Evolutionary conservation across 1,140 invertebrate species (phyloP), one percentile per base, ranked within the genome.

Genomic region (Nephila pilipes): DNA sequence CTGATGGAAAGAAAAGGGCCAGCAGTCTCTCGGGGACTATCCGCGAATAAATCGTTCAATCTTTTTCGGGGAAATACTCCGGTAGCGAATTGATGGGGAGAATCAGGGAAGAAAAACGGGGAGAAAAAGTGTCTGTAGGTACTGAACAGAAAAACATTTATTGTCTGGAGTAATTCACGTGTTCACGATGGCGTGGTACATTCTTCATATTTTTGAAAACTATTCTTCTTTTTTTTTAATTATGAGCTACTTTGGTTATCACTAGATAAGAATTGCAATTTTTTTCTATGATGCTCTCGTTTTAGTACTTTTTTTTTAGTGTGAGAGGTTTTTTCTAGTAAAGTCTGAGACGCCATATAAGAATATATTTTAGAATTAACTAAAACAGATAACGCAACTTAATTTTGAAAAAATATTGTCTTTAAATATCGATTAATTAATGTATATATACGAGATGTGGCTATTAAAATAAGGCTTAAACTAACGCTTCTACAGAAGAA

Each of bases 41-140:
- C 69, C 69, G 14, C 69, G 69, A 75, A 75, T 75, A 75, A 32
- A 75, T 75, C 69, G 63, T n/a, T 75, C 69, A 75, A 75, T 75
- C 69, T 75, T 75, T 75, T 75, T 75, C 63, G 63, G n/a, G 32
- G 69, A 75, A 75, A 75, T 75, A 29, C 69, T 36, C 22, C 29
- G 18, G 32, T 14, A 36, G 32, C 36, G 69, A 75, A 75, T 75
- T 75, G 69, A 75, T 75, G 69, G 69, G 32, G 69, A 18, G 69
- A 32, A 75, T 32, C 69, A 29, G 29, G 69, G 14, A 36, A 36
- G 69, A 75, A 65, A 69, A 65, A 65, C 63, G 69, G 18, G 69
- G 2, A 16, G 29, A 32, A 36, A n/a, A 32, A 75, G 29, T 75
- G 69, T 75, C 58, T 18, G 16, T 60, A 32, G 29, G 69, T 75